Conservation (phyloP, 2,797 vertebrate species). For the Ceryle rudis region DNA sequence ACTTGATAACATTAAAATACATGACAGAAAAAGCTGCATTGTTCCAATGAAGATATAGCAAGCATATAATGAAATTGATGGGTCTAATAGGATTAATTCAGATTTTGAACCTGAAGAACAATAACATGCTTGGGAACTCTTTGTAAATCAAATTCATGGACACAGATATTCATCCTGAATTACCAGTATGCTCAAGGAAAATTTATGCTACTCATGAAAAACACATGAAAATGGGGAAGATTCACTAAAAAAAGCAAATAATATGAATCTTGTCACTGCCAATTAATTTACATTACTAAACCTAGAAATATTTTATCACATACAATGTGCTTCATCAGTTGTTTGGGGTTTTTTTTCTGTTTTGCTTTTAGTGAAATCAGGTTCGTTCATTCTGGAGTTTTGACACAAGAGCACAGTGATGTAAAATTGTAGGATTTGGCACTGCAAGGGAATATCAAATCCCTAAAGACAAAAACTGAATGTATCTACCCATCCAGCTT, state of each 20-base stretch:
- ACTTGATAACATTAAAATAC: neutral
- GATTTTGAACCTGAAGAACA: neutral
- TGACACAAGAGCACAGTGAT: neutral
- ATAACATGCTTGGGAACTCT: neutral
- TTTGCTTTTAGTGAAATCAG: constrained; percentile 6
- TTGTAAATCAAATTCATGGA: neutral
- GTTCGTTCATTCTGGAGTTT: neutral
- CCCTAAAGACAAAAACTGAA: constrained; percentile 4
- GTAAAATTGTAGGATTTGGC: neutral
- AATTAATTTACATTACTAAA: neutral
- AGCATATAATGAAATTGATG: neutral
- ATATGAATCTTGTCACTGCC: neutral
- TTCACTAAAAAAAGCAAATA: neutral
- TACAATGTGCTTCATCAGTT: neutral
- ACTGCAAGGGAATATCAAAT: neutral
- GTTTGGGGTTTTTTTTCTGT: neutral
- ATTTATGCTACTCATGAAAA: neutral
- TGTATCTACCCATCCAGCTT: neutral
- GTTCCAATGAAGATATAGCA: neutral
- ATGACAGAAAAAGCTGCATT: neutral
- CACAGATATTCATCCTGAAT: neutral
- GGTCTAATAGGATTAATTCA: constrained; percentile 2
- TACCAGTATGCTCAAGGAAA: neutral
- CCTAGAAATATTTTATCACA: neutral
- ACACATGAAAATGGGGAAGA: neutral